Percentiles rank a stretch among this genome's conserved stretches.
Evolutionary conservation across 2,113 vertebrate species (phyloP).

Genomic region (Sebastes schlegelii): DNA sequence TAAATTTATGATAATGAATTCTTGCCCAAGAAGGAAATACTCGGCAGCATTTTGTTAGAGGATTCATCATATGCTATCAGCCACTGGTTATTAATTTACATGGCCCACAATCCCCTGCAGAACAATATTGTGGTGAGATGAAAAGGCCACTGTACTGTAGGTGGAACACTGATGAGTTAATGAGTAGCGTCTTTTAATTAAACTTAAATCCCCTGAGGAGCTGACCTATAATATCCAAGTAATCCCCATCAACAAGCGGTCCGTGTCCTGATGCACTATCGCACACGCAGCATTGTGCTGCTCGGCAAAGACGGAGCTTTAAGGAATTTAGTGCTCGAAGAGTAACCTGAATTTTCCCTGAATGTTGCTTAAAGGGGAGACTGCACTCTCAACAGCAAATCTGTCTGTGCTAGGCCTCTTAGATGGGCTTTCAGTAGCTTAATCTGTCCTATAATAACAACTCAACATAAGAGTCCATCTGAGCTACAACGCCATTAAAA

Average conservation of each 20-base stretch:
- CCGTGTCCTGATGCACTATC: constrained; percentile 20
- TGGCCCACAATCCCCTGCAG: constrained; percentile 58
- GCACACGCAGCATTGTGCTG: not conserved
- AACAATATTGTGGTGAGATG: constrained; percentile 65
- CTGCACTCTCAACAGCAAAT: not conserved
- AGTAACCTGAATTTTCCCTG: not conserved
- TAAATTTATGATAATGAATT: constrained; percentile 15
- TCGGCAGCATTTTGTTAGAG: constrained; percentile 42
- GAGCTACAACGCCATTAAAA: constrained; percentile 20
- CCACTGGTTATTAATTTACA: constrained; percentile 70
- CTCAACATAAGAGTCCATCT: constrained; percentile 8
- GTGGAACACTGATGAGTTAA: constrained; percentile 73
- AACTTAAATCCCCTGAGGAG: constrained; percentile 66
- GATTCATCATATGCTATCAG: constrained; percentile 64
- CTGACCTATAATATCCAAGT: constrained; percentile 69
- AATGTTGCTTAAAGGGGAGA: constrained; percentile 10
- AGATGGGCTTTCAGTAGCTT: constrained; percentile 6
- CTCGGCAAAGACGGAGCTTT: not conserved
- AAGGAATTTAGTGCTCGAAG: constrained; percentile 1
- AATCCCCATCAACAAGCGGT: constrained; percentile 63
- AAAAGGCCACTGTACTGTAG: constrained; percentile 70
- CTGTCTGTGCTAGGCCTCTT: constrained; percentile 18
- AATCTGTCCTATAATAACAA: constrained; percentile 31
- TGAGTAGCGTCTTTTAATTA: constrained; percentile 79
- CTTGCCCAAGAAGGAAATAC: constrained; percentile 29